These are phyloP conservation scores for Caenorhabditis macrosperma DNA, from an alignment of 2,888 invertebrate species.

Conservation along the genomic window DNA sequence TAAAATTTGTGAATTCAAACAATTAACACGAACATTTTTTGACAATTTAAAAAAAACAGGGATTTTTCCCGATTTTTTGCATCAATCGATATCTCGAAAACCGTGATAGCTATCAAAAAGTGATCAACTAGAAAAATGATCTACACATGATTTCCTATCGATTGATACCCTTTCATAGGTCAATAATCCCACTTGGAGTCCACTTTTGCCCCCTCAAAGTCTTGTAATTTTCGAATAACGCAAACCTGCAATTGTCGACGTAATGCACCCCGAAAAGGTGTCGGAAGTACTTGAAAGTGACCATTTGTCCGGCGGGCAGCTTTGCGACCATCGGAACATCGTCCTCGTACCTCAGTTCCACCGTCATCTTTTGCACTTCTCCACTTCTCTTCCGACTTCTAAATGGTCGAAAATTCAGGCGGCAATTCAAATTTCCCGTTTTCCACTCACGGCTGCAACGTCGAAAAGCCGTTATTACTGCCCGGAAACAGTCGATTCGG, in stretches of 20 bases:
- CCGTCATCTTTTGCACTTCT: constrained; percentile 17
- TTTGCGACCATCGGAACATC: constrained; percentile 67
- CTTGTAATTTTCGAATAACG: neutral
- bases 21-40: neutral
- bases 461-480: constrained; percentile 50
- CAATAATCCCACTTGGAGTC: too few relatives aligned
- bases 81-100: neutral
- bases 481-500: constrained; percentile 25
- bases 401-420: too few relatives aligned
- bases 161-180: too few relatives aligned
- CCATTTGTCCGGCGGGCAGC: constrained; percentile 29
- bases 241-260: constrained; percentile 44
- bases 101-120: too few relatives aligned
- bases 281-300: constrained; percentile 67
- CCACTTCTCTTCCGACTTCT: constrained; percentile 19
- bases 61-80: neutral
- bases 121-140: too few relatives aligned
- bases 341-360: constrained; percentile 56
- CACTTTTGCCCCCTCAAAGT: neutral
- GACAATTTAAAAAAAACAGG: neutral
- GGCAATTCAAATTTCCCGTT: neutral
- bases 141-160: too few relatives aligned
- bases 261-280: constrained; percentile 62
- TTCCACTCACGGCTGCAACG: constrained; percentile 37
- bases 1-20: neutral